These are phyloP conservation scores for Fissipunctia ypsillon DNA, from an alignment of 2,888 invertebrate genomes.

Conservation along the genomic window DNA sequence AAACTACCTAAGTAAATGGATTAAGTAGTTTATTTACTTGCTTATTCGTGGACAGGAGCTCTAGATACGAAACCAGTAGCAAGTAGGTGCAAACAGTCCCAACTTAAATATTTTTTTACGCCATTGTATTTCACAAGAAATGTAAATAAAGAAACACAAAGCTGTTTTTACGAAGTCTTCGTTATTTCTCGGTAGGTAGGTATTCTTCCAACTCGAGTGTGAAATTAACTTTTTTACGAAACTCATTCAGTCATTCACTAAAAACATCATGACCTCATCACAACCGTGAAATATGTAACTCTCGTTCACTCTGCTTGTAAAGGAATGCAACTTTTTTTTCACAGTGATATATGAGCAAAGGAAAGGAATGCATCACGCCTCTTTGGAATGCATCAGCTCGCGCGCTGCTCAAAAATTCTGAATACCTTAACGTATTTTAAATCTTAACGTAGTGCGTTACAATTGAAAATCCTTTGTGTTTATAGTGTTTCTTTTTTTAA, in stretches of 20 bases:
- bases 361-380: slow-evolving; percentile 62
- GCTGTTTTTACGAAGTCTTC: slow-evolving; percentile 22
- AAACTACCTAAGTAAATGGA: background rate
- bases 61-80: background rate
- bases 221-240: slow-evolving; percentile 51
- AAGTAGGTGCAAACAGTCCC: background rate
- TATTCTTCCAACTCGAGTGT: slow-evolving; percentile 44
- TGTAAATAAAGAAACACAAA: slow-evolving; percentile 12
- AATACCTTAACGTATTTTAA: slow-evolving; percentile 30
- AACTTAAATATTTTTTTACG: background rate
- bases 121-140: slow-evolving; percentile 14
- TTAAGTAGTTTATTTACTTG: no score
- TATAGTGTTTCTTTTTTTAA: slow-evolving; percentile 30
- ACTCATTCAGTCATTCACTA: slow-evolving; percentile 58
- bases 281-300: slow-evolving; percentile 63
- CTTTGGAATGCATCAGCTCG: slow-evolving; percentile 61
- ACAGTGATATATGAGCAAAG: slow-evolving; percentile 59
- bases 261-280: slow-evolving; percentile 53
- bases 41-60: background rate
- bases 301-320: slow-evolving; percentile 56
- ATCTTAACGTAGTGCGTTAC: slow-evolving; percentile 19
- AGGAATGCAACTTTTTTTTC: slow-evolving; percentile 68
- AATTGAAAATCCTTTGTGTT: slow-evolving; percentile 12
- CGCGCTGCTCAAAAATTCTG: slow-evolving; percentile 54
- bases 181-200: slow-evolving; percentile 22